Evolutionary conservation across 2,888 invertebrate genomes (phyloP), one percentile per base, ranked within the genome.

Genomic region (Dasysyrphus albostriatus): DNA sequence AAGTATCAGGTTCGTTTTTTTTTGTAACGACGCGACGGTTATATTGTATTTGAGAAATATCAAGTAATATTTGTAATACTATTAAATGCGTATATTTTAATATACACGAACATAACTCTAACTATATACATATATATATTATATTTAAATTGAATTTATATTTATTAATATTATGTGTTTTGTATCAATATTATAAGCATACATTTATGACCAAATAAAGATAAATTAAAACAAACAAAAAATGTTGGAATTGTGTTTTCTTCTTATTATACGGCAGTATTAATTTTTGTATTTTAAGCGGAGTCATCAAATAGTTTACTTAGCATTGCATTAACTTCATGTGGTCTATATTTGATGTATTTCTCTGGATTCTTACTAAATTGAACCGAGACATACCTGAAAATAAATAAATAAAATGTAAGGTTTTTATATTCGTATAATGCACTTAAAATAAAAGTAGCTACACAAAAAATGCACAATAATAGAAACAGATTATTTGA

Each of bases 321-420:
- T 65, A 99, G 95, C 91, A 97, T 94, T 0, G 95, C 95, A 2
- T 96, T 95, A 8, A 99, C 96, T 92, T 97, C 96, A 89, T 96
- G 95, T 1, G 98, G 98, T 39, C 95, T 95, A 91, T 97, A 98
- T 93, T 97, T 98, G 79, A 98, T 95, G 93, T 99, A 98, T 92
- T 99, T 99, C 87, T 97, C 97, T 0, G 96, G 96, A 93, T 98
- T 98, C 93, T 98, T 98, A 29, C 98, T 97, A 93, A 99, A 99
- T 77, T 96, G 95, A 59, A 97, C 94, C 54, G 94, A 92, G 2
- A 95, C 94, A 93, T 95, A 96, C 91, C 96, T 96, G 89, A 67
- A 93, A 92, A 70, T 51, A 65, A 8, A 75, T 32, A 47, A 32
- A 24, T 24, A 16, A 16, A 10, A 7, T 49, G 10, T 1, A 49